Conservation (phyloP, 30 jellyfish, hydroid and myxozoan genomes). For the Cassiopea xamachana region DNA sequence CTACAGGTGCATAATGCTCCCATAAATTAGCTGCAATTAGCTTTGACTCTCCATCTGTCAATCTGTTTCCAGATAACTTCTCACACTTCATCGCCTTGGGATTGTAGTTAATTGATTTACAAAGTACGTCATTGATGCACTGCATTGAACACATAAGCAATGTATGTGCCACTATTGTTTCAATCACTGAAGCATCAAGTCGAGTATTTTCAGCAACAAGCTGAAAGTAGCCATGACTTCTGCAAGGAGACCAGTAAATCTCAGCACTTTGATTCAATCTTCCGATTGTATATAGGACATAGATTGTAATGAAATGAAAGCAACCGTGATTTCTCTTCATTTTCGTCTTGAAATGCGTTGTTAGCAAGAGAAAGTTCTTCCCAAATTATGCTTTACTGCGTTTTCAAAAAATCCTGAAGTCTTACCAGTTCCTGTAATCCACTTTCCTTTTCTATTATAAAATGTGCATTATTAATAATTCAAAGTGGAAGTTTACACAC, state of each 20-base stretch:
- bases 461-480: too few species aligned
- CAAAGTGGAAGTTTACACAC: too few species aligned
- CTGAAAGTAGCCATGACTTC: neutral
- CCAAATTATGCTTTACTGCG: too few species aligned
- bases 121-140: neutral
- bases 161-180: neutral
- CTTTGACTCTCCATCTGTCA: conserved; percentile 1
- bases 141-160: neutral
- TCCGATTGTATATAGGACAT: neutral
- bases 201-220: neutral
- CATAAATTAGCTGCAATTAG: neutral
- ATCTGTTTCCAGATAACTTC: conserved; percentile 3
- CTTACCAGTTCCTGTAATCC: too few species aligned
- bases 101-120: conserved; percentile 11
- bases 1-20: conserved; percentile 20
- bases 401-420: too few species aligned
- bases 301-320: neutral
- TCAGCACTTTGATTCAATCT: neutral
- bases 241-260: conserved; percentile 6
- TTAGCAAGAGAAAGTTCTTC: too few species aligned
- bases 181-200: neutral
- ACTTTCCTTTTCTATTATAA: too few species aligned
- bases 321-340: too few species aligned
- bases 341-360: too few species aligned
- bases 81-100: neutral